phyloP scores from a whole-genome alignment of 2,797 vertebrate genomes.

The Glossophaga mutica region DNA sequence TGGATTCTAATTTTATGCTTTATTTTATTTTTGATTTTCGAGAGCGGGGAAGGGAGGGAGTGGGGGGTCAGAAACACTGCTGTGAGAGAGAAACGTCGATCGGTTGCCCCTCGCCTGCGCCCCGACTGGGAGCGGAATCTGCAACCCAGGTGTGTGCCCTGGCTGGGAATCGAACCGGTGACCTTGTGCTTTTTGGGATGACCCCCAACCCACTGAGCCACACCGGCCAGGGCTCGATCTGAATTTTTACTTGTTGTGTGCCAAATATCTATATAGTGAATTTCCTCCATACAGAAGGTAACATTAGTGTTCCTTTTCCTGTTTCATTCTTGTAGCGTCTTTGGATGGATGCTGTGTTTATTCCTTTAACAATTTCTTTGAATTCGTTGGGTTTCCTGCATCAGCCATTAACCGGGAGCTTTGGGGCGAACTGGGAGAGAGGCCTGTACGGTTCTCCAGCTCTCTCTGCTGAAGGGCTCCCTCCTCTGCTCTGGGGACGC shows the following conservation, averaged over 20 bases:
- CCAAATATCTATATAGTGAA: not conserved
- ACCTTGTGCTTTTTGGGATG: not conserved
- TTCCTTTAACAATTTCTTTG: not conserved
- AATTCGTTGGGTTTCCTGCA: slow-evolving; percentile 13
- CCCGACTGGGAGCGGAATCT: not conserved
- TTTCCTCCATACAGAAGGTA: not conserved
- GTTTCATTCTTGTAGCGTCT: not conserved
- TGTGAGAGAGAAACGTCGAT: not conserved
- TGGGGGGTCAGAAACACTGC: not conserved
- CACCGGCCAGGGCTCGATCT: not conserved
- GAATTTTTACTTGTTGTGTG: not conserved
- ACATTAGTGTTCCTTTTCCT: not conserved
- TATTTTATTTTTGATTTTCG: not conserved
- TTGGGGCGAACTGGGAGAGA: not conserved
- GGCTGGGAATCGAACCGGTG: not conserved
- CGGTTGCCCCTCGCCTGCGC: not conserved
- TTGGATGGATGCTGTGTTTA: not conserved
- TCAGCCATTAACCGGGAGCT: not conserved
- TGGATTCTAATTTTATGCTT: too few species aligned
- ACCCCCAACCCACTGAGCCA: not conserved
- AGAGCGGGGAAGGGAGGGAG: not conserved
- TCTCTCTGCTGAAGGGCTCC: not conserved
- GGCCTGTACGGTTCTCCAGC: not conserved
- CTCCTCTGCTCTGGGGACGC: not conserved
- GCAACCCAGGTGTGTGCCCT: not conserved